Conservation (phyloP, 2,113 vertebrate species). For the Nannobrachium achirus region DNA sequence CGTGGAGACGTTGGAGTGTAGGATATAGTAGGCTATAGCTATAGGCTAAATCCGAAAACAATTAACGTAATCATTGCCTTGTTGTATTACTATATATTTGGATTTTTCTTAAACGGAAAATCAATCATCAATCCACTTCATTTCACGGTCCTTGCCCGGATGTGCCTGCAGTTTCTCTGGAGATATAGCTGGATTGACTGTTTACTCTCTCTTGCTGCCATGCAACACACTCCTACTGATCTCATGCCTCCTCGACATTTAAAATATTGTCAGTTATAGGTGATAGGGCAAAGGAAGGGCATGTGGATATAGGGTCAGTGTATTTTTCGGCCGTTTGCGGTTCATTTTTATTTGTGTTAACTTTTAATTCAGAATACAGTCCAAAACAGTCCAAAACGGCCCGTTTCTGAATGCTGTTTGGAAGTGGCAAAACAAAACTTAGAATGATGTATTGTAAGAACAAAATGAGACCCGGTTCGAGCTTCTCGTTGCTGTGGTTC, state of each 20-base stretch:
- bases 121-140: constrained; percentile 31
- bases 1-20: neutral
- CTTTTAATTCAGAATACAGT: no score
- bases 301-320: no score
- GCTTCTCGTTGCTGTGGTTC: no score
- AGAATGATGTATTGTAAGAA: no score
- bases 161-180: constrained; percentile 62
- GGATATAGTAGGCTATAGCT: neutral
- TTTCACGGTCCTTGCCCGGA: constrained; percentile 56
- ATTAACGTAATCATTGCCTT: neutral
- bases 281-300: neutral
- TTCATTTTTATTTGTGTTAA: no score
- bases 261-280: constrained; percentile 4
- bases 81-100: neutral
- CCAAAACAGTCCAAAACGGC: no score
- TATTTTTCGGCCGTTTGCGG: no score
- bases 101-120: constrained; percentile 24
- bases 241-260: constrained; percentile 9
- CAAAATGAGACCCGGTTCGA: no score
- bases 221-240: constrained; percentile 52
- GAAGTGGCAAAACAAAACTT: no score
- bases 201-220: constrained; percentile 53
- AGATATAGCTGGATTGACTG: constrained; percentile 47
- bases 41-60: neutral
- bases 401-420: no score